Base-by-base conservation (phyloP, 2,888 invertebrate genomes). In the Cerastis rubricosa region DNA sequence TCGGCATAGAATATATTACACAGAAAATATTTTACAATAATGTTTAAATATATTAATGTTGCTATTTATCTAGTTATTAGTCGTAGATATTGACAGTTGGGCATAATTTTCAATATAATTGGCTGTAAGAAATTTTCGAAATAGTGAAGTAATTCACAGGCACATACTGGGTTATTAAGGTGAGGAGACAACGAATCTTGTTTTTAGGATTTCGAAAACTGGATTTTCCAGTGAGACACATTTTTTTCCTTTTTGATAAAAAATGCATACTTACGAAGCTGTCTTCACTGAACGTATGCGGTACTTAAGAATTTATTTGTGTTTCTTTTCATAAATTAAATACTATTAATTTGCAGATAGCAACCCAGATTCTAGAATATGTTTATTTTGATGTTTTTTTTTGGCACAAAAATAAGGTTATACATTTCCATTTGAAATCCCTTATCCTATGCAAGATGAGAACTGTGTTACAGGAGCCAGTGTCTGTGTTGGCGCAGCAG, bases 41-140 rank as follows among this genome's bases (percentile, higher is more conserved):
- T 67, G 75, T 83, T 77, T 51, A 79, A 87, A 85, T 67, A 79
- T 72, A 82, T 78, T 77, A 76, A 79, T 82, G 76, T 76, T 69
- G 71, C 73, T 79, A 87, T 86, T 87, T 81, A 86, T 82, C 54
- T 76, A 35, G 63, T 64, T 65, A 79, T 83, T 76, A 70, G 61
- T 63, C 54, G 57, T 71, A n/a, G n/a, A n/a, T n/a, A 74, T 74
- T 80, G 83, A 82, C 84, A 82, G 73, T 72, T 76, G 12, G 63
- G 19, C 51, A 74, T 74, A 72, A 81, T 80, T 77, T 76, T 22
- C 51, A 69, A 70, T 54, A 49, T 64, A 76, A 77, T 72, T 75
- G 59, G 54, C 54, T 61, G 59, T 72, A 69, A 61, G 54, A 68
- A 47, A 71, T 59, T 71, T 77, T 77, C 29, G 71, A 17, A 81